phyloP scores from a whole-genome alignment of 2,113 vertebrate species.

The Cyprinodon brontotheroides region DNA sequence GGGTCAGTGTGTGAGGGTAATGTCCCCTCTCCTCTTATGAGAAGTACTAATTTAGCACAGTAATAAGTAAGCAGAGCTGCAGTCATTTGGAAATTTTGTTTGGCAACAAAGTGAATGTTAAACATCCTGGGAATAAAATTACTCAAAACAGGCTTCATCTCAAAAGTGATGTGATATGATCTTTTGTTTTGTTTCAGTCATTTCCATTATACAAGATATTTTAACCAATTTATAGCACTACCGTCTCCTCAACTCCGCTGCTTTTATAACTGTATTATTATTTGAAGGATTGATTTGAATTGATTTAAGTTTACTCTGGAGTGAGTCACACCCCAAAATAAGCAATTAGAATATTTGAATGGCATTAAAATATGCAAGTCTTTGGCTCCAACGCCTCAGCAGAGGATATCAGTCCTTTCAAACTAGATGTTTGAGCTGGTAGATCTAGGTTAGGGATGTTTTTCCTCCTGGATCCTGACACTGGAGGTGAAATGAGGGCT shows the following conservation, averaged over 20 bases:
- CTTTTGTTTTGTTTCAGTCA: constrained; percentile 41
- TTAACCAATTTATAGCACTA: neutral
- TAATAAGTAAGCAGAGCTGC: constrained; percentile 77
- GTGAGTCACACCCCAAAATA: no score
- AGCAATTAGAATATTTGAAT: no score
- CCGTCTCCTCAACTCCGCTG: neutral
- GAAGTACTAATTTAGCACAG: constrained; percentile 72
- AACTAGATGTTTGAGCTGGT: no score
- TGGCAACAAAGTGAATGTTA: constrained; percentile 78
- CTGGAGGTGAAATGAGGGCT: no score
- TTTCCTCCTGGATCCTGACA: no score
- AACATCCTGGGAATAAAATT: constrained; percentile 76
- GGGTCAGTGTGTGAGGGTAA: constrained; percentile 32
- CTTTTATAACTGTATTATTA: no score
- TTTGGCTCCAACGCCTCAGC: no score
- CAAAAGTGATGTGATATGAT: constrained; percentile 21
- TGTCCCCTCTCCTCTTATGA: constrained; percentile 51
- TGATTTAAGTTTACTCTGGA: no score
- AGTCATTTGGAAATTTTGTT: constrained; percentile 81
- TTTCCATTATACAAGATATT: constrained; percentile 1
- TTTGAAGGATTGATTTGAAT: no score
- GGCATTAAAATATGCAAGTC: no score
- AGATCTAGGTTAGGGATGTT: no score
- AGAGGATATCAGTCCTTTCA: no score
- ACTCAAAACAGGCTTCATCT: constrained; percentile 53